Evolutionary conservation across 1,140 invertebrate genomes (phyloP).

Genomic region (Macrobrachium nipponense): DNA sequence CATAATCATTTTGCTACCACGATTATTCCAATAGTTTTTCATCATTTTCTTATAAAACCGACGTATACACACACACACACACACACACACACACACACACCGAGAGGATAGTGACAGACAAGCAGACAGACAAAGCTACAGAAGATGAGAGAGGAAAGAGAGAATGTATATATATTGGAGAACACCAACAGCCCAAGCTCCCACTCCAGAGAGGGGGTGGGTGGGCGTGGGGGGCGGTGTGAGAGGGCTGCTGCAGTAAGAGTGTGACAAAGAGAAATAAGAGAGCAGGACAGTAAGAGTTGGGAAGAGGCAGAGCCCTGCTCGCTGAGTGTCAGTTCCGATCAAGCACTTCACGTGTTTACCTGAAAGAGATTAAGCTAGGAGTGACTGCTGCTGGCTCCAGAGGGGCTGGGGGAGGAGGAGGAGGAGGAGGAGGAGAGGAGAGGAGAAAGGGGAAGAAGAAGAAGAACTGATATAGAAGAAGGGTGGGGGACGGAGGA

Average conservation of each 20-base stretch:
- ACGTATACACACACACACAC: too few relatives aligned
- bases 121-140: not conserved
- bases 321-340: slow-evolving; percentile 47
- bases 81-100: too few relatives aligned
- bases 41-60: not conserved
- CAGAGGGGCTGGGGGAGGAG: not conserved
- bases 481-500: not conserved
- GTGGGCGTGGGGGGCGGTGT: not conserved
- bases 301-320: not conserved
- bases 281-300: not conserved
- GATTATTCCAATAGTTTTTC: not conserved
- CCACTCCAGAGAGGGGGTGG: not conserved
- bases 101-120: not conserved
- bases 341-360: slow-evolving; percentile 59
- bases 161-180: not conserved
- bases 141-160: not conserved
- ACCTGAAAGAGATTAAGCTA: slow-evolving; percentile 59
- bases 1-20: not conserved
- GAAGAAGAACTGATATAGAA: not conserved
- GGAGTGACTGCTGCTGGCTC: slow-evolving; percentile 39
- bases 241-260: not conserved
- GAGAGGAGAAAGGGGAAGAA: not conserved
- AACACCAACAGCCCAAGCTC: not conserved
- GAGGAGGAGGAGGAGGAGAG: not conserved
- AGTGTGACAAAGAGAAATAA: not conserved